A percentile compares a stretch with the other conserved stretches of the same genome.
Conservation (phyloP, 2,113 vertebrate genomes). For the Thomomys bottae region DNA sequence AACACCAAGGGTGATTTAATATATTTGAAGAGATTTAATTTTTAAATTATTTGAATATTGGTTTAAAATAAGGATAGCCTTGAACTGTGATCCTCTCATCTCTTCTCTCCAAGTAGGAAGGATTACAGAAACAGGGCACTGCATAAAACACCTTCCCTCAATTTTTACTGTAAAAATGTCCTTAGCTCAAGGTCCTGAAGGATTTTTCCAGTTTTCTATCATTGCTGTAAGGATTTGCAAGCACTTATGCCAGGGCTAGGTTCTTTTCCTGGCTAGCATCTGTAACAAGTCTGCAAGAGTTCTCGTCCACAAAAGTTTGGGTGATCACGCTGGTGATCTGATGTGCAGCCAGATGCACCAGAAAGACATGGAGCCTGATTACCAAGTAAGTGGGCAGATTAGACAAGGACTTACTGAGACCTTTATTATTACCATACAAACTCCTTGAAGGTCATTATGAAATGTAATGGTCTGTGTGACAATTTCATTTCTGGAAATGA, state of each 20-base stretch:
- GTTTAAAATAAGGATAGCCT: too few species aligned
- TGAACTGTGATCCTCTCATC: too few species aligned
- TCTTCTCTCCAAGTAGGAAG: too few species aligned
- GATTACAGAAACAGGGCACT: too few species aligned
- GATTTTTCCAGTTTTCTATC: too few species aligned
- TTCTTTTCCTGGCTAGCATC: not conserved
- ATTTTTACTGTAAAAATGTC: not conserved
- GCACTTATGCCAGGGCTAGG: not conserved
- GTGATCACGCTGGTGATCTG: not conserved
- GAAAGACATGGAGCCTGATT: not conserved
- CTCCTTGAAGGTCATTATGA: not conserved
- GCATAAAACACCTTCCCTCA: not conserved
- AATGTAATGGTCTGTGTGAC: not conserved
- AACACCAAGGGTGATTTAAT: not conserved
- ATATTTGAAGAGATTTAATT: not conserved
- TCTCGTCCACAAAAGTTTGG: not conserved
- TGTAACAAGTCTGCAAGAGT: not conserved
- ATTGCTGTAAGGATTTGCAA: not conserved
- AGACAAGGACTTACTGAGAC: accelerated
- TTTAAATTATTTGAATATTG: not conserved
- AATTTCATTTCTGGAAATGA: not conserved
- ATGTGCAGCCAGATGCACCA: not conserved
- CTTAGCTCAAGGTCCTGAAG: not conserved
- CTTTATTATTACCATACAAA: not conserved
- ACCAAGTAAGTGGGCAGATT: not conserved